Evolutionary conservation across 2,113 vertebrate genomes (phyloP).

Genomic region (Phyllostomus discolor): DNA sequence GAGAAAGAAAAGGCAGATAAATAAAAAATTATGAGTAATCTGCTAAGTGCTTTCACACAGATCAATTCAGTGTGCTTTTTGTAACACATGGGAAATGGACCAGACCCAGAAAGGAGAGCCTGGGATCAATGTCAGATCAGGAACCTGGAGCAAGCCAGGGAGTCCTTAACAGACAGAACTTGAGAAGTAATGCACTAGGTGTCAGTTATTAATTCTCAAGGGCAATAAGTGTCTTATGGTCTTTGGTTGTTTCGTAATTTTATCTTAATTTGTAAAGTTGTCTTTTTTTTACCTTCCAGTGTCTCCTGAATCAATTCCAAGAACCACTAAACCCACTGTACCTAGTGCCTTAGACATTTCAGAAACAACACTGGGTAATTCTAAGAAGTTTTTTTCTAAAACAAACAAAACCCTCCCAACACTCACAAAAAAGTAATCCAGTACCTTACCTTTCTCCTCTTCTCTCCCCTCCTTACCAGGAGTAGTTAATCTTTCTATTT

Average conservation of each 20-base stretch:
- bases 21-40: neutral
- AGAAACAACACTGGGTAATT: constrained; percentile 63
- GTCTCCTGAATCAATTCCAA: constrained; percentile 54
- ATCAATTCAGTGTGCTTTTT: neutral
- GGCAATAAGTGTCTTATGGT: neutral
- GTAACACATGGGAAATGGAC: neutral
- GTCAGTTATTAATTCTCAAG: neutral
- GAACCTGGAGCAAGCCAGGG: neutral
- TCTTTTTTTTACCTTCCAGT: constrained; percentile 46
- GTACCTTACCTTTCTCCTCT: neutral
- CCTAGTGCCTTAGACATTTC: constrained; percentile 36
- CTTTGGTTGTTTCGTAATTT: neutral
- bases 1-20: neutral
- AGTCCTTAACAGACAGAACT: neutral
- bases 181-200: neutral
- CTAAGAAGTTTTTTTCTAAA: constrained; percentile 3
- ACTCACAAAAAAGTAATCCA: neutral
- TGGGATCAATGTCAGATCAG: neutral
- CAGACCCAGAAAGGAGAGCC: neutral
- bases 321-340: constrained; percentile 35
- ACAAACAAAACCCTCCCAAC: neutral
- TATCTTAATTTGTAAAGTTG: constrained; percentile 19
- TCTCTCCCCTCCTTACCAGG: neutral
- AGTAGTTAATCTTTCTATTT: neutral
- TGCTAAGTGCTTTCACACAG: neutral